Percentiles rank a stretch among this genome's conserved stretches.
phyloP scores from a whole-genome alignment of 2,888 invertebrate genomes.

The Pammene aurita region DNA sequence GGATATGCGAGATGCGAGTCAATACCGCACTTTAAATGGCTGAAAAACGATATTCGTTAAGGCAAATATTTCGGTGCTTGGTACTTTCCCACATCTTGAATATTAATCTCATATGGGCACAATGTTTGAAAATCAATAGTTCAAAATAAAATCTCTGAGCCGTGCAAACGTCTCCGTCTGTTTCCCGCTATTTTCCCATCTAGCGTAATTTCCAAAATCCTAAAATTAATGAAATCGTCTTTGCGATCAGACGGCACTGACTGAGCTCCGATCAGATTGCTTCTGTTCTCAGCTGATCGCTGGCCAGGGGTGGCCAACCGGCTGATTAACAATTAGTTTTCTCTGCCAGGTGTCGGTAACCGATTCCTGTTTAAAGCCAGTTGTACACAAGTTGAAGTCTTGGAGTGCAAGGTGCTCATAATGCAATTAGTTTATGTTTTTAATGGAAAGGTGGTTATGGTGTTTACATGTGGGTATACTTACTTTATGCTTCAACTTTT shows the following conservation, averaged over 20 bases:
- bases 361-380: conserved; percentile 48
- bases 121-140: no score
- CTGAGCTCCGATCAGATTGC: conserved; percentile 39
- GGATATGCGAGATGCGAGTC: no score
- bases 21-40: no score
- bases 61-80: no score
- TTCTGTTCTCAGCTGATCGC: conserved; percentile 40
- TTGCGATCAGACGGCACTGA: conserved; percentile 18
- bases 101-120: no score
- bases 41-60: no score
- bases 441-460: not conserved
- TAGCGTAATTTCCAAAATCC: conserved; percentile 4
- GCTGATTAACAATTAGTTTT: conserved; percentile 64
- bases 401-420: not conserved
- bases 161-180: not conserved
- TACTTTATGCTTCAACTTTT: no score
- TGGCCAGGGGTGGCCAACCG: conserved; percentile 54
- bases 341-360: conserved; percentile 58
- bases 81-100: no score
- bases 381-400: conserved; percentile 9
- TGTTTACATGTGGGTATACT: not conserved
- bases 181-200: conserved; percentile 11
- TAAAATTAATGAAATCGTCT: conserved; percentile 25
- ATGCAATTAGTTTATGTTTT: not conserved
- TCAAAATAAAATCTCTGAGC: conserved; percentile 6